These are phyloP conservation scores for Microctenopoma steveboyesi DNA, from an alignment of 2,797 vertebrate genomes.

Conservation along the genomic window DNA sequence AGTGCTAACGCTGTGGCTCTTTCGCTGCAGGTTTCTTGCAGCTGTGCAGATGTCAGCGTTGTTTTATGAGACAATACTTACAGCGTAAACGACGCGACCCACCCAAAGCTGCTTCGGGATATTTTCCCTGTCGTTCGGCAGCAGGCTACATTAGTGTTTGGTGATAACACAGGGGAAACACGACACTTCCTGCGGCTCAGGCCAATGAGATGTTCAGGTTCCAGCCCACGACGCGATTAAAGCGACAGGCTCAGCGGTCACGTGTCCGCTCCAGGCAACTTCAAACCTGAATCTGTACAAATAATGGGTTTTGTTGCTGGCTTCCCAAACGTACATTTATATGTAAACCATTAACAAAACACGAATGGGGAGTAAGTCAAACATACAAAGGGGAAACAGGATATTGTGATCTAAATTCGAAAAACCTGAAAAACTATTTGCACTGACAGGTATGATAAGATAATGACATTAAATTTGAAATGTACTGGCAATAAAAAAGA, in stretches of 20 bases:
- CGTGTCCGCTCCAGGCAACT: too few relatives aligned
- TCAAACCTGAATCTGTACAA: too few relatives aligned
- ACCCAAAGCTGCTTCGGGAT: not conserved
- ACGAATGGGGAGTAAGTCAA: too few relatives aligned
- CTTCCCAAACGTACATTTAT: too few relatives aligned
- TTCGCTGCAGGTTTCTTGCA: not conserved
- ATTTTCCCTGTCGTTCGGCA: not conserved
- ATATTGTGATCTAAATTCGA: too few relatives aligned
- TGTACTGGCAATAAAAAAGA: too few relatives aligned
- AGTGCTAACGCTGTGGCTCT: not conserved
- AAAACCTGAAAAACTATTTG: too few relatives aligned
- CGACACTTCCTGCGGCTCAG: slow-evolving; percentile 48
- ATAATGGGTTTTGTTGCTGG: too few relatives aligned
- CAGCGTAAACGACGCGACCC: not conserved
- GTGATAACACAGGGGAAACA: slow-evolving; percentile 51
- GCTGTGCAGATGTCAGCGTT: not conserved
- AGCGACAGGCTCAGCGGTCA: slow-evolving; percentile 17
- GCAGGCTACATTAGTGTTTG: not conserved
- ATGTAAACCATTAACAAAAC: too few relatives aligned
- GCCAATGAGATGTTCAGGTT: slow-evolving; percentile 51
- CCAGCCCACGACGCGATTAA: slow-evolving; percentile 29
- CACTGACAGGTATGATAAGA: too few relatives aligned
- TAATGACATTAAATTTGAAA: too few relatives aligned
- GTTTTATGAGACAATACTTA: not conserved
- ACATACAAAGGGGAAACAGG: too few relatives aligned